These are phyloP conservation scores for Acestrorhynchus altus DNA, from an alignment of 2,797 vertebrate genomes.

Conservation along the genomic window DNA sequence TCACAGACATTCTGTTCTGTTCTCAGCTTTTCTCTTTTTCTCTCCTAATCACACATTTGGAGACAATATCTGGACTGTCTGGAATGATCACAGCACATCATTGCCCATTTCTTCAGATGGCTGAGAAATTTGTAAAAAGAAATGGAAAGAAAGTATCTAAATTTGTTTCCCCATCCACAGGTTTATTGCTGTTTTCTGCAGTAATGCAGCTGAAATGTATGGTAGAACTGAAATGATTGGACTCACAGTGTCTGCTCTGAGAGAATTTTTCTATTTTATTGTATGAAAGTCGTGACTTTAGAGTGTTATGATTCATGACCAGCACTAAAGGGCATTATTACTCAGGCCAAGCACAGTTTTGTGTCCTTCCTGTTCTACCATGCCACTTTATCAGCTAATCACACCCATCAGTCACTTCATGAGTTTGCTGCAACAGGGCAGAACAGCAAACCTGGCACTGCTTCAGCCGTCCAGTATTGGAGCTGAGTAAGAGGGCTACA, in stretches of 20 bases:
- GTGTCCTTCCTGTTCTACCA: background rate
- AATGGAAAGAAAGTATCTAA: background rate
- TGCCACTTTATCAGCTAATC: constrained; percentile 20
- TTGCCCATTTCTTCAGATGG: constrained; percentile 22
- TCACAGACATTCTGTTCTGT: too few species aligned
- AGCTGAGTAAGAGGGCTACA: constrained; percentile 15
- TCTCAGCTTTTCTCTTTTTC: background rate
- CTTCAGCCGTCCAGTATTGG: background rate
- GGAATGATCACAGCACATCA: constrained; percentile 31
- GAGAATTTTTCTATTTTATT: constrained; percentile 10
- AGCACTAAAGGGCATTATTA: background rate
- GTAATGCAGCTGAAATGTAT: background rate
- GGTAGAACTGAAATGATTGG: background rate
- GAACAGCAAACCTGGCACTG: background rate
- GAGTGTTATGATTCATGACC: background rate
- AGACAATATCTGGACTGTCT: constrained; percentile 32
- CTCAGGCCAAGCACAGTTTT: background rate
- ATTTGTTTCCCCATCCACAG: background rate
- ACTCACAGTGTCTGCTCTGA: constrained; percentile 17
- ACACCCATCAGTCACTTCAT: constrained; percentile 2
- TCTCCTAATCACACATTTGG: constrained; percentile 20
- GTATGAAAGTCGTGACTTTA: background rate
- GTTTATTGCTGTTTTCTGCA: constrained; percentile 4
- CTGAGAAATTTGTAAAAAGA: constrained; percentile 31
- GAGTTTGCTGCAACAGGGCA: background rate